Evolutionary conservation across 2,797 vertebrate genomes (phyloP).

Genomic region (Furcifer pardalis): DNA sequence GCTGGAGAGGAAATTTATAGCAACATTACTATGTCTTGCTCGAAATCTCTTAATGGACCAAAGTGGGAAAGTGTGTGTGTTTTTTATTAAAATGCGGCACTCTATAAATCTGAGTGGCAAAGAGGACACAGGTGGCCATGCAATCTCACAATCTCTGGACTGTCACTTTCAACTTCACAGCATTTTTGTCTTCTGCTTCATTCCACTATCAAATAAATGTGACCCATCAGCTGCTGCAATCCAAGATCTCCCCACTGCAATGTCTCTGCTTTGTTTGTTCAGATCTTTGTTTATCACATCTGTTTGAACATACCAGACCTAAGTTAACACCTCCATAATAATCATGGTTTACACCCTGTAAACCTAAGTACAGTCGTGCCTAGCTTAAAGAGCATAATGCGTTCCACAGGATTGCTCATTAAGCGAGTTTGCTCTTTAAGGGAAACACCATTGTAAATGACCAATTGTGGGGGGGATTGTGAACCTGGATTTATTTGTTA

Average conservation of each 20-base stretch:
- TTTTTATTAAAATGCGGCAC: conserved; percentile 85
- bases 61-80: conserved; percentile 80
- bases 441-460: too few relatives aligned
- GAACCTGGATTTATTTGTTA: too few relatives aligned
- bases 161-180: conserved; percentile 69
- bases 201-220: neutral
- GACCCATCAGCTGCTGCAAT: conserved; percentile 2
- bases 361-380: neutral
- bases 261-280: neutral
- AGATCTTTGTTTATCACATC: neutral
- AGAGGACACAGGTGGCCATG: conserved; percentile 84
- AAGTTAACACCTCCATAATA: neutral
- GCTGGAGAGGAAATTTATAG: conserved; percentile 81
- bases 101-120: conserved; percentile 79
- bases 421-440: too few relatives aligned
- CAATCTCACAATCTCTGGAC: conserved; percentile 71
- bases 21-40: conserved; percentile 80
- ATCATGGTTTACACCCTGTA: neutral
- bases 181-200: conserved; percentile 41
- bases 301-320: neutral
- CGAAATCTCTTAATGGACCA: conserved; percentile 84
- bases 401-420: too few relatives aligned
- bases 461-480: too few relatives aligned
- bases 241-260: neutral
- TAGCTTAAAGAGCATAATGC: too few relatives aligned